Evolutionary conservation across 2,888 invertebrate genomes (phyloP), one percentile per base, ranked within the genome.

Genomic region (Dynastes grantii): DNA sequence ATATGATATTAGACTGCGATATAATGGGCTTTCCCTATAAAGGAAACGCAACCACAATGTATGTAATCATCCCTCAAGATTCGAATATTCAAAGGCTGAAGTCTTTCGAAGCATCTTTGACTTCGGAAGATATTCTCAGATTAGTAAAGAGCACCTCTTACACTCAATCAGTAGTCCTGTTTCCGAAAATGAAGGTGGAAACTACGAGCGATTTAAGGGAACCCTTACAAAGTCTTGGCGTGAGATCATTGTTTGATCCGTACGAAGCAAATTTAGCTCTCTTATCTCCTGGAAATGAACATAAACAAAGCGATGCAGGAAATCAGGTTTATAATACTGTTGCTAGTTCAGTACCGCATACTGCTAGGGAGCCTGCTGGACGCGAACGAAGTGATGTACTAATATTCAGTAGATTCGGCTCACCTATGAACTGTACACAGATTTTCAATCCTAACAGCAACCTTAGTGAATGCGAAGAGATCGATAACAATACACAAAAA

Each of bases 171-270:
- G 88, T 94, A 1, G 86, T 94, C 0, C 89, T 92, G 49, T 90
- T 94, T 51, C 96, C 96, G 0, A 94, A 93, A 86, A 93, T 96
- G 93, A 92, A 93, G 82, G 88, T 96, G 1, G 91, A 92, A 80
- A 92, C 90, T 67, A 91, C 90, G 0, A 83, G 92, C 2, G 90
- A 91, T 81, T 86, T 95, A 61, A 92, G 90, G 78, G 81, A 88
- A 0, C 84, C 92, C 0, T 87, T 96, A 2, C 87, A 91, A 81
- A 85, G 87, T 2, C 85, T 95, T 78, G 94, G 94, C 0, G 85
- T 95, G 0, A 85, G 86, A 1, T 90, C 93, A 0, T 88, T 96
- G 79, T 96, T 96, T 85, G 86, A 90, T 79, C 90, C 91, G 0
- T 82, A 82, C 0, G 85, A 88, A 73, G 93, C 94, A 0, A 94